Percentiles rank a stretch among this genome's conserved stretches.
Conservation (phyloP, 1,140 invertebrate species). For the Drosophila watanabei region DNA sequence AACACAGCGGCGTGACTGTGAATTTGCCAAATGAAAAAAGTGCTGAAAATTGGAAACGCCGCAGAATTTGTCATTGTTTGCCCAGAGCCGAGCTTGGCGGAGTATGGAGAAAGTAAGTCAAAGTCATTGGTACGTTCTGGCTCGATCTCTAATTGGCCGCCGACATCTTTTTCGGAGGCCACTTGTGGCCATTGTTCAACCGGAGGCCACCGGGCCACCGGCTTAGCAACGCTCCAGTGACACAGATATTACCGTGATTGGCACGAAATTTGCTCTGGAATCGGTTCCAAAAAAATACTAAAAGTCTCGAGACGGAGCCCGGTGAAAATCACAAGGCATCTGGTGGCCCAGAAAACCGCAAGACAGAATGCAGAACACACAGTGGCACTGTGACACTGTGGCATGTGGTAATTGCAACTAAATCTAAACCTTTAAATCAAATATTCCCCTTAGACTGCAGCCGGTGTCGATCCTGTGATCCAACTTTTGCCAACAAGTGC, state of each 20-base stretch:
- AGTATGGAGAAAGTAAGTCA: slow-evolving; percentile 67
- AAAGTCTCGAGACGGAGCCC: slow-evolving; percentile 16
- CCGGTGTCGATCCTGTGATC: slow-evolving; percentile 63
- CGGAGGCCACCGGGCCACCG: slow-evolving; percentile 47
- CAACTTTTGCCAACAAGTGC: slow-evolving; percentile 63
- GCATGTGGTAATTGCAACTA: slow-evolving; percentile 57
- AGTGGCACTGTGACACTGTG: slow-evolving; percentile 48
- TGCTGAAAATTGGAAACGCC: slow-evolving; percentile 32
- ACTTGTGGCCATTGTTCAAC: slow-evolving; percentile 60
- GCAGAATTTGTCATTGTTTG: slow-evolving; percentile 68
- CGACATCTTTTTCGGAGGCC: slow-evolving; percentile 70
- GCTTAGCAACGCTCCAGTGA: slow-evolving; percentile 77
- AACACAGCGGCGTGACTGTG: slow-evolving; percentile 56
- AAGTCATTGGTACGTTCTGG: slow-evolving; percentile 59
- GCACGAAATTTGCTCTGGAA: slow-evolving; percentile 61
- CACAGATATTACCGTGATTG: slow-evolving; percentile 81
- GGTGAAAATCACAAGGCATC: slow-evolving; percentile 39
- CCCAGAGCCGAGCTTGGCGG: slow-evolving; percentile 1
- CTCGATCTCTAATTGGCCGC: slow-evolving; percentile 66
- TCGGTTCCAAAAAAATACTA: slow-evolving; percentile 19
- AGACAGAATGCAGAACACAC: slow-evolving; percentile 30
- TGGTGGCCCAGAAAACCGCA: slow-evolving; percentile 60
- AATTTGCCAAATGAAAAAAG: slow-evolving; percentile 54
- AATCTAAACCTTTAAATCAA: slow-evolving; percentile 68
- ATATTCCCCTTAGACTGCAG: slow-evolving; percentile 23